Conservation (phyloP, 2,888 invertebrate species). For the Ommatoiulus sabulosus region DNA sequence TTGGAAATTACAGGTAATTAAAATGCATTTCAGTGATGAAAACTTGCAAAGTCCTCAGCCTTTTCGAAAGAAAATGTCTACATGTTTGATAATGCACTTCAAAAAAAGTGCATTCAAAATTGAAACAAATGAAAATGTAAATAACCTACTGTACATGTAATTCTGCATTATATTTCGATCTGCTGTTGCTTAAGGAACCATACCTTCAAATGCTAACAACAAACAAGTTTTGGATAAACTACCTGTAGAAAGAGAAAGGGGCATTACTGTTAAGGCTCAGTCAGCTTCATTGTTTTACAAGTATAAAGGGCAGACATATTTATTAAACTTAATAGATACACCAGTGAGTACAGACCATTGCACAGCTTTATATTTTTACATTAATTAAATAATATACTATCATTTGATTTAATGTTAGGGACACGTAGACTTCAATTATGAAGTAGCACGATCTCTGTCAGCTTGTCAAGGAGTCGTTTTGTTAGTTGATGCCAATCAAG, state of each 20-base stretch:
- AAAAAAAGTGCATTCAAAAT: not conserved
- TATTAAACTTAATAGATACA: slow-evolving; percentile 96
- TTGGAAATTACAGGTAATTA: slow-evolving; percentile 84
- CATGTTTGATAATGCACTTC: not conserved
- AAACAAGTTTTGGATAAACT: slow-evolving; percentile 71
- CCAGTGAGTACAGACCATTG: slow-evolving; percentile 75
- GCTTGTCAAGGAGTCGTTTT: slow-evolving; percentile 96
- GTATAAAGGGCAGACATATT: slow-evolving; percentile 75
- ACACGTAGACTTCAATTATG: slow-evolving; percentile 97
- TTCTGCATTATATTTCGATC: too few species aligned
- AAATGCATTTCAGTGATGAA: not conserved
- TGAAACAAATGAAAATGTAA: too few species aligned
- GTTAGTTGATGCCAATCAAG: slow-evolving; percentile 92
- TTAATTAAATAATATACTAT: slow-evolving; percentile 42
- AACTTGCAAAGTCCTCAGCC: too few species aligned
- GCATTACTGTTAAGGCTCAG: slow-evolving; percentile 98
- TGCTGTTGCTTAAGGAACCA: slow-evolving; percentile 69
- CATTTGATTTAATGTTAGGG: slow-evolving; percentile 71
- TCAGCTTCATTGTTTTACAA: slow-evolving; percentile 83
- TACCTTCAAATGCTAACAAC: slow-evolving; percentile 65
- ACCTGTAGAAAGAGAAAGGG: slow-evolving; percentile 92
- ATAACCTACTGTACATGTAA: too few species aligned
- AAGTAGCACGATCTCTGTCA: slow-evolving; percentile 90
- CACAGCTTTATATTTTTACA: too few species aligned
- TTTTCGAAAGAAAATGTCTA: too few species aligned